A percentile compares a stretch with the other conserved stretches of the same genome.
phyloP scores from a whole-genome alignment of 2,888 invertebrate genomes.

The Mesorhabditis belari region DNA sequence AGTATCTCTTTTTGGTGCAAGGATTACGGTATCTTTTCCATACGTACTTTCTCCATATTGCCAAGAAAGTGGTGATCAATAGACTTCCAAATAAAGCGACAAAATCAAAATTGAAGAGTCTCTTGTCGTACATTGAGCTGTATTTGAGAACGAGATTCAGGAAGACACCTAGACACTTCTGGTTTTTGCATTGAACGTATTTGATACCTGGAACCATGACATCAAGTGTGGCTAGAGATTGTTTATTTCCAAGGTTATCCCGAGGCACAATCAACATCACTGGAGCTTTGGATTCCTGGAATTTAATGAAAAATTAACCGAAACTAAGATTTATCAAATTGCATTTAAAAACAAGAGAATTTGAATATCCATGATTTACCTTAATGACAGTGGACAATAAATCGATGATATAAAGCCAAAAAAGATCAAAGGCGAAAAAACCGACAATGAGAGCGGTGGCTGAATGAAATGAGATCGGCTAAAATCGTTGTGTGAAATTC shows the following conservation, averaged over 20 bases:
- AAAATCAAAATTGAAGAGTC: conserved; percentile 20
- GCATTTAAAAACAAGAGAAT: background rate
- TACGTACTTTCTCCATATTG: conserved; percentile 15
- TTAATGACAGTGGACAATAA: conserved; percentile 7
- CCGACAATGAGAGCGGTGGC: conserved; percentile 23
- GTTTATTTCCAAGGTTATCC: conserved; percentile 25
- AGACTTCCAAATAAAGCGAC: conserved; percentile 21
- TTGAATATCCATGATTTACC: background rate
- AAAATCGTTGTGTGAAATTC: background rate
- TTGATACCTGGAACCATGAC: conserved; percentile 34
- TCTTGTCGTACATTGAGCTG: conserved; percentile 35
- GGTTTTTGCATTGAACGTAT: background rate
- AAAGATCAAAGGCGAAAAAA: conserved; percentile 28
- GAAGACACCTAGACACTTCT: conserved; percentile 20
- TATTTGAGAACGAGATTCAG: conserved; percentile 32
- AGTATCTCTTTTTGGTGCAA: no score
- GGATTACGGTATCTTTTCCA: background rate
- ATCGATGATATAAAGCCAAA: conserved; percentile 34
- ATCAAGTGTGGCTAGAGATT: conserved; percentile 27
- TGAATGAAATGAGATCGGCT: conserved; percentile 30
- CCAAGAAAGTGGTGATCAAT: conserved; percentile 17
- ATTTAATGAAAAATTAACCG: no score
- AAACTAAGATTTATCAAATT: no score
- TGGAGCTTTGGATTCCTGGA: conserved; percentile 14
- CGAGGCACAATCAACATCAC: conserved; percentile 28